phyloP scores from a whole-genome alignment of 2,888 invertebrate species.

The Apamea anceps region DNA sequence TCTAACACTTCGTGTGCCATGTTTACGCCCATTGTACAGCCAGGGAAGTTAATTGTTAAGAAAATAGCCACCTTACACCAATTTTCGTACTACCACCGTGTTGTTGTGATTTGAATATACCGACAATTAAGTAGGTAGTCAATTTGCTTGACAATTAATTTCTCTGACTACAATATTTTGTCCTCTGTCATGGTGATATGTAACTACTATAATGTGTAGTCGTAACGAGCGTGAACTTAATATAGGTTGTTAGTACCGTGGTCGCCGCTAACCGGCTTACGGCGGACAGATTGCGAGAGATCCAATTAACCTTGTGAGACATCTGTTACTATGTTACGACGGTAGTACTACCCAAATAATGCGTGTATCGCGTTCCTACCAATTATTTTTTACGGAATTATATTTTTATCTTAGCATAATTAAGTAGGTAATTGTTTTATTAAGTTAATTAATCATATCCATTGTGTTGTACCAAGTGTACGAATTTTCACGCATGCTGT shows the following conservation, averaged over 20 bases:
- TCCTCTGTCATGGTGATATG: background rate
- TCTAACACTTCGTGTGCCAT: background rate
- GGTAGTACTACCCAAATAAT: slow-evolving; percentile 5
- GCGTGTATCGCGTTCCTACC: background rate
- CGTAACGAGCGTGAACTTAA: slow-evolving; percentile 1
- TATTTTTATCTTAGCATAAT: background rate
- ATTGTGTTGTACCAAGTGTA: background rate
- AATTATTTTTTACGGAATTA: background rate
- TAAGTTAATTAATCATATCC: background rate
- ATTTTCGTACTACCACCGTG: background rate
- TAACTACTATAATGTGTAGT: background rate
- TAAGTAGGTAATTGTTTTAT: background rate
- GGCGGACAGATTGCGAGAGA: slow-evolving; percentile 34
- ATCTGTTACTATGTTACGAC: slow-evolving; percentile 27
- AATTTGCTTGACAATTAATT: background rate
- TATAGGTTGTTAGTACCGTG: background rate
- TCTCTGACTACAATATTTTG: background rate
- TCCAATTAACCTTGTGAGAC: slow-evolving; percentile 52
- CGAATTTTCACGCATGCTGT: background rate
- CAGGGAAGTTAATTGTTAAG: background rate
- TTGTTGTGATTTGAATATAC: background rate
- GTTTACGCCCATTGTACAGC: background rate
- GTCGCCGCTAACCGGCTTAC: slow-evolving; percentile 47
- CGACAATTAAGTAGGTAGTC: background rate
- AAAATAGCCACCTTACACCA: background rate